Conservation (phyloP, 2,113 vertebrate species). For the Urocynchramus pylzowi region DNA sequence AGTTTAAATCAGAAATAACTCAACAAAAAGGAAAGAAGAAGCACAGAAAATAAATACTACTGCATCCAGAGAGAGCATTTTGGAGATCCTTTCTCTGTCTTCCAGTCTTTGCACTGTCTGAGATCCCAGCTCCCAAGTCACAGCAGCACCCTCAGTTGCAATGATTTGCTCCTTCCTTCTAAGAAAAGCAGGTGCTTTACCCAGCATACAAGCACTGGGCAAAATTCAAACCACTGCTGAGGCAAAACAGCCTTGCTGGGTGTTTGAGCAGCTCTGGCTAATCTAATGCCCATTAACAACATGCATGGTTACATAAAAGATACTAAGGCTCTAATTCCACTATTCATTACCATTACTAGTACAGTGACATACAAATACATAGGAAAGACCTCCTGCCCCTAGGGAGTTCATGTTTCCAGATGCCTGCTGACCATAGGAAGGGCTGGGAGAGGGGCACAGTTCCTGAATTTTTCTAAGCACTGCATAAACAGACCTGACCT, state of each 20-base stretch:
- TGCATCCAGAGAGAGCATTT: neutral
- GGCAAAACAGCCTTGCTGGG: neutral
- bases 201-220: neutral
- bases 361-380: neutral
- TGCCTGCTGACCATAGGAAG: neutral
- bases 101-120: neutral
- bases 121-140: neutral
- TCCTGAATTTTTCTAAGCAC: neutral
- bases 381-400: neutral
- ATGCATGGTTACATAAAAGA: neutral
- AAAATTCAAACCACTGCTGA: neutral
- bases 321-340: neutral
- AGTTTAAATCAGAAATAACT: neutral
- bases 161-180: neutral
- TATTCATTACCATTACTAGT: conserved; percentile 15
- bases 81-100: neutral
- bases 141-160: neutral
- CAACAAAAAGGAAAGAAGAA: neutral
- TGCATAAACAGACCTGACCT: neutral
- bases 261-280: conserved; percentile 3
- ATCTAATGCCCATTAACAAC: neutral
- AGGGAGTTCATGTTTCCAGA: neutral
- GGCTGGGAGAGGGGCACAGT: neutral
- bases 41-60: neutral
- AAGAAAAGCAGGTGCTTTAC: neutral